These are phyloP conservation scores for Sorex maritimensis DNA, from an alignment of 2,797 vertebrate genomes.

Conservation along the genomic window DNA sequence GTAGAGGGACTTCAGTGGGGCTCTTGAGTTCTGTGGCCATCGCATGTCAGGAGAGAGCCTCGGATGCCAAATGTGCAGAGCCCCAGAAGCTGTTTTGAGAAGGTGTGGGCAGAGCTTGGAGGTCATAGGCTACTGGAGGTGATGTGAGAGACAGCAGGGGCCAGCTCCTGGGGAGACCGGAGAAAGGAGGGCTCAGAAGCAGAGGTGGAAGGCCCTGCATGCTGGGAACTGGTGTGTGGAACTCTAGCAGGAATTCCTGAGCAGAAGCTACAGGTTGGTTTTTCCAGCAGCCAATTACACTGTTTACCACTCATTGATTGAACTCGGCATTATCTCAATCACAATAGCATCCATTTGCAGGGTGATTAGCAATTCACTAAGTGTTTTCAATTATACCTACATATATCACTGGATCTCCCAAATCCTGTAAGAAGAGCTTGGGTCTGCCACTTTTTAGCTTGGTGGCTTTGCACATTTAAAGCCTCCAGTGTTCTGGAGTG, in stretches of 20 bases:
- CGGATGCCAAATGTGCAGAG: not conserved
- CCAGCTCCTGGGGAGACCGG: too few relatives aligned
- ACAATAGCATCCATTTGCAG: slow-evolving; percentile 56
- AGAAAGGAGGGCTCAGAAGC: not conserved
- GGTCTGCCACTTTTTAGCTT: not conserved
- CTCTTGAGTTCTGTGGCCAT: not conserved
- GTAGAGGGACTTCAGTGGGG: not conserved
- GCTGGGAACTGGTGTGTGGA: not conserved
- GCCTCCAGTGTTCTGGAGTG: slow-evolving; percentile 36
- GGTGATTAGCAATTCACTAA: slow-evolving; percentile 51
- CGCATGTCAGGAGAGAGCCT: not conserved
- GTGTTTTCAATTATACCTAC: slow-evolving; percentile 61
- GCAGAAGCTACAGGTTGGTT: not conserved
- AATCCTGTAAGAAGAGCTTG: slow-evolving; percentile 32
- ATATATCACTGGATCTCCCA: slow-evolving; percentile 59
- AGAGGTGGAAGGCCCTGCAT: not conserved
- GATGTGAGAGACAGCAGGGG: not conserved
- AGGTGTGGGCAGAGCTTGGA: not conserved
- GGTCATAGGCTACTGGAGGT: too few relatives aligned
- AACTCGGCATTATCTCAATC: slow-evolving; percentile 43
- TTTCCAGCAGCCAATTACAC: not conserved
- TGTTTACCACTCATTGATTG: slow-evolving; percentile 63
- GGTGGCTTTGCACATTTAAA: slow-evolving; percentile 13
- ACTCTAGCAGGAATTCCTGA: not conserved
- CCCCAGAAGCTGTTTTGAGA: not conserved